Evolutionary conservation across 2,888 invertebrate genomes (phyloP), one percentile per base, ranked within the genome.

Genomic region (Tenthredo scrophulariae): DNA sequence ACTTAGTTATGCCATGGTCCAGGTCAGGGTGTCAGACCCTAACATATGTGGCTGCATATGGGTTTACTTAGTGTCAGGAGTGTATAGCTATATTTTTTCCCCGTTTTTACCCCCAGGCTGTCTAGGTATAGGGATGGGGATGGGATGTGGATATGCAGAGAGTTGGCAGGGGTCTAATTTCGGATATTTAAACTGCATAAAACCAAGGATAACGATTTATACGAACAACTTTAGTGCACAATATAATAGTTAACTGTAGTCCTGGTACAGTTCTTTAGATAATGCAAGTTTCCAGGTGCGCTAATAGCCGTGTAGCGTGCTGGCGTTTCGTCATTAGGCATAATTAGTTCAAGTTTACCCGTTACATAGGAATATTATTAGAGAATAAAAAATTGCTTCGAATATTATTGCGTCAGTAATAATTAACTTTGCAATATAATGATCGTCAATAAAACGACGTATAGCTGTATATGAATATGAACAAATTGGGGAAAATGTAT

Each of bases 1-100:
- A 58, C 46, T 74, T 75, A 74, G 70, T 87, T 86, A 86, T 86
- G 86, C 62, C 86, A 89, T 89, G 86, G 84, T 87, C 88, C 89
- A 90, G 90, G 90, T 90, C 90, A 90, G 90, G 90, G 88, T 88
- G 88, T 86, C 85, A 87, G 85, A 86, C 86, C 87, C 88, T 75
- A 88, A 88, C 90, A 90, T 89, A 89, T 90, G 90, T 88, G 87
- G 67, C 86, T 86, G 86, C 88, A 88, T 89, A 88, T 89, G 90
- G 88, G 85, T 87, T 88, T 86, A 85, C 85, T 85, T 84, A 80
- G 79, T 62, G 65, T 62, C 62, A 22, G 15, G 33, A 83, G 33
- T 67, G 83, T 83, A 62, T 62, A 10, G n/a, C 77, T 54, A 43
- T 40, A 74, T 43, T 43, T 40, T 40, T 74, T 43, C 3, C 43